Conservation (phyloP, 2,888 invertebrate genomes). For the Argyra leucocephala region DNA sequence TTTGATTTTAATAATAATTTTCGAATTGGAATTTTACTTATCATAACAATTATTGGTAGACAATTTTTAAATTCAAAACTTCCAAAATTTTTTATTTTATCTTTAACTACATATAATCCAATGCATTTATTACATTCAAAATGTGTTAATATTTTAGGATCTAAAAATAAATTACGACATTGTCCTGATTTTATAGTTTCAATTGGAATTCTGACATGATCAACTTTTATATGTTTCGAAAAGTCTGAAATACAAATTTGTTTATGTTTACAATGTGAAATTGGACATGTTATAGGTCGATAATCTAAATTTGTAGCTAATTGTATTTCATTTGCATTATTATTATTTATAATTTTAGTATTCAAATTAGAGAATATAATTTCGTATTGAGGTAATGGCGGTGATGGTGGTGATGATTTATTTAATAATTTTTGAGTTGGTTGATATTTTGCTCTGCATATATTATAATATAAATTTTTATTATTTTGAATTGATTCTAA, state of each 20-base stretch:
- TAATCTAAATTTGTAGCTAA: constrained; percentile 24
- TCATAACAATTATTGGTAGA: constrained; percentile 36
- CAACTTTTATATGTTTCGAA: constrained; percentile 31
- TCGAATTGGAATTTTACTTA: constrained; percentile 27
- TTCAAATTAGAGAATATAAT: neutral
- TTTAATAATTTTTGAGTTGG: neutral
- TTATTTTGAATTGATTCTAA: neutral
- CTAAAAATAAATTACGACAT: constrained; percentile 34
- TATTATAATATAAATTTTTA: neutral
- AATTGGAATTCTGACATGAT: constrained; percentile 32
- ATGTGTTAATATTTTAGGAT: constrained; percentile 26
- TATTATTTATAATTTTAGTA: no score
- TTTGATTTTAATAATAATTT: constrained; percentile 20
- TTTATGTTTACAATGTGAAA: constrained; percentile 27
- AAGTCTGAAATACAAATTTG: constrained; percentile 35
- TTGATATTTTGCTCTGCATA: neutral
- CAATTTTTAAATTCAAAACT: constrained; percentile 29
- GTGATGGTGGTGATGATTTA: no score
- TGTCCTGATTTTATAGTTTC: constrained; percentile 31
- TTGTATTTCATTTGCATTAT: neutral
- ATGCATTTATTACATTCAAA: constrained; percentile 30
- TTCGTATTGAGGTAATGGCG: constrained; percentile 7
- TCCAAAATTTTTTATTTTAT: constrained; percentile 31
- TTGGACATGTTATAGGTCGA: constrained; percentile 33
- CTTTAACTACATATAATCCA: constrained; percentile 31